Conservation (phyloP, 1,140 invertebrate genomes). For the Notospermus geniculatus region DNA sequence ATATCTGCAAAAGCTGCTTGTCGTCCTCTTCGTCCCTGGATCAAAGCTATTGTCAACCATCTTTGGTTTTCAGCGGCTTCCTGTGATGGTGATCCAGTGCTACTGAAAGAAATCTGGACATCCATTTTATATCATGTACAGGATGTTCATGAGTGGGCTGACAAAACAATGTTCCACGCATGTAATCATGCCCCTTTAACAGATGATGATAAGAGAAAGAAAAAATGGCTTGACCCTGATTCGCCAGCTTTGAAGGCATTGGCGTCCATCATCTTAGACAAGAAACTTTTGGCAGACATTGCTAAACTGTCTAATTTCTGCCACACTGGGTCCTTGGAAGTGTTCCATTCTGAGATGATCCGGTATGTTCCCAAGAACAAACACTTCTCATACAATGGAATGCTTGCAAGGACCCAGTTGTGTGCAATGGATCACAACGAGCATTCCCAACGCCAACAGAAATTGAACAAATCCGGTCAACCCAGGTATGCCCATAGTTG, state of each 20-base stretch:
- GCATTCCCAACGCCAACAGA: no score
- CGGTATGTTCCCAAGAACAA: no score
- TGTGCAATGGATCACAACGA: no score
- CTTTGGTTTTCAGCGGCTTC: not conserved
- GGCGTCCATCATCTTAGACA: not conserved
- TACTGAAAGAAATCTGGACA: no score
- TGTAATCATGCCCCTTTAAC: not conserved
- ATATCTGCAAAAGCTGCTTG: not conserved
- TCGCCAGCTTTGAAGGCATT: constrained; percentile 6
- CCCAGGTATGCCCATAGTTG: no score
- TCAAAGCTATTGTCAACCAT: not conserved
- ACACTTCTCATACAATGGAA: no score
- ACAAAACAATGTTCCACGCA: not conserved
- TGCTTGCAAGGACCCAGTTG: no score
- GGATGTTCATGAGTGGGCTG: not conserved
- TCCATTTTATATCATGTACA: not conserved
- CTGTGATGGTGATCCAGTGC: not conserved
- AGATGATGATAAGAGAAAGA: not conserved
- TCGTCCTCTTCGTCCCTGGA: not conserved
- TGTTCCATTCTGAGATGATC: no score
- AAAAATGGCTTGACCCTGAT: not conserved
- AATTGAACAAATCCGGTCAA: no score
- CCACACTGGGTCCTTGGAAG: no score
- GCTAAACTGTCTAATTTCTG: no score
- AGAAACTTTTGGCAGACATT: no score